Base-by-base conservation (phyloP, 2,888 invertebrate genomes). In the Dione vanillae region DNA sequence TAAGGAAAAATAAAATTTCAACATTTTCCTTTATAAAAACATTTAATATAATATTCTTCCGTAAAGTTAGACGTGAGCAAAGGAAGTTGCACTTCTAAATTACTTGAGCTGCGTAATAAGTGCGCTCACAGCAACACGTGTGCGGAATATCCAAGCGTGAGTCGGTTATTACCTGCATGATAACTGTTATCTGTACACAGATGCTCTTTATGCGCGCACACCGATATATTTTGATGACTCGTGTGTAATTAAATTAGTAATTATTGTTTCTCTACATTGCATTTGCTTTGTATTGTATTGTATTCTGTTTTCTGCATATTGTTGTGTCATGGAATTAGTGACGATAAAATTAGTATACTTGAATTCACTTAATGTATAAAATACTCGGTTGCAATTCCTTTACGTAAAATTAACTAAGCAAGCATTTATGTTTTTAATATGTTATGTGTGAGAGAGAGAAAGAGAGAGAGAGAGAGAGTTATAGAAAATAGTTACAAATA, bases 61-160 rank as follows among this genome's bases (percentile, higher is more conserved):
- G 41, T 58, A 66, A 69, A 64, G 62, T 66, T 69, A 71, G 61
- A 69, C 69, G 52, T 67, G 52, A 66, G 65, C 71, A 71, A 66
- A 67, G 70, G 47, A 73, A 71, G 69, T 76, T 72, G 74, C 76
- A 76, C 75, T 77, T 76, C 74, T 72, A 78, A 79, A 80, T 78
- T 79, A 77, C 78, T 79, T 76, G 72, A 72, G 74, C 71, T 70
- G 71, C 71, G 75, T 77, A 83, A 82, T 83, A 83, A 81, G 80
- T 79, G 78, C 78, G 78, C 78, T 77, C 75, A 66, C 62, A 71
- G 70, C 69, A 73, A 73, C 82, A 77, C 79, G 80, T 83, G 84
- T 78, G 80, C 73, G 67, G 77, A 81, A 82, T 79, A 78, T 56
- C 73, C 71, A 65, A 72, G 70, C 72, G 78, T 78, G 69, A 77